Base-by-base conservation (phyloP, 2,113 vertebrate genomes). In the Centrocercus urophasianus region DNA sequence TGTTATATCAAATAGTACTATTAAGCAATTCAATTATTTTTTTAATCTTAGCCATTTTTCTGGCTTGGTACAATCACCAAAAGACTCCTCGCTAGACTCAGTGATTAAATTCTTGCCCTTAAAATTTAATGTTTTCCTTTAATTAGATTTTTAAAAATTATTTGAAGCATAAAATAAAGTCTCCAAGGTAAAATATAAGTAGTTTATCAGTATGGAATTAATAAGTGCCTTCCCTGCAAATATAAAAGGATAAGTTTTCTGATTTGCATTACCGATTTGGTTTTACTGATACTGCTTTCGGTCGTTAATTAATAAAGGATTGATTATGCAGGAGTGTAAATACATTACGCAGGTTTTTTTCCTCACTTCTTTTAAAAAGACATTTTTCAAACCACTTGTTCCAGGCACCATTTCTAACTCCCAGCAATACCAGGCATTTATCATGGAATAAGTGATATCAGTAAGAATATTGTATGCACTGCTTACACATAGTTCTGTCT, bases 21-120 rank as follows among this genome's bases (percentile, higher is more conserved):
- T 66, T 81, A 96, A 74, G 80, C 22, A 88, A 93, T 88, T 52
- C 25, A 75, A 78, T 66, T 63, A 5, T 13, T 77, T 86, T 77
- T 80, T 91, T 38, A 73, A 72, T 45, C 43, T 81, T 30, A 61
- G 40, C 48, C 65, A 80, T 73, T 76, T 87, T 93, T 83, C 64
- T 91, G 48, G 32, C 64, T 59, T 59, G 6, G 7, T 25, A n/a
- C 28, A 84, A 79, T 43, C 74, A 42, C 48, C 71, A 93, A 66
- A 67, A 93, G 71, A 92, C 59, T 59, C 59, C 50, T 59, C 60
- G 73, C 57, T 84, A 83, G 52, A 10, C 25, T 83, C 47, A 63
- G 30, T 59, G 45, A 89, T 50, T 1, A 89, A 89, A 90, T 87
- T 79, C 28, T 79, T 85, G 48, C 27, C 67, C 75, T 92, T 86